These are phyloP conservation scores for Coenonympha arcania DNA, from an alignment of 2,888 invertebrate genomes.

Conservation along the genomic window DNA sequence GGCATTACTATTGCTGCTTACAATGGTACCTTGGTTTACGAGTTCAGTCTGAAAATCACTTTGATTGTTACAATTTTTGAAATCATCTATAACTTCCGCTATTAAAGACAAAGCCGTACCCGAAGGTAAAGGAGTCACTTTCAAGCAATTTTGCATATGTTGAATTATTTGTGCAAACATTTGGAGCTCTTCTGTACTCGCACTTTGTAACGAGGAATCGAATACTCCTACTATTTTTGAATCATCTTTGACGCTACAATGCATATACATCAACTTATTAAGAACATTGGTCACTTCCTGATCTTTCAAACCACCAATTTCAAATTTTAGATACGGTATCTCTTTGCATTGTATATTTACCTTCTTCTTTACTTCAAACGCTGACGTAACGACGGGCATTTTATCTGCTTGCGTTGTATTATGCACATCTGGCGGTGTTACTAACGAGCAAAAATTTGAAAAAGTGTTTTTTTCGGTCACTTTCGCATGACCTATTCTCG, in stretches of 20 bases:
- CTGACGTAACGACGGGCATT: background rate
- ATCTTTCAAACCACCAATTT: background rate
- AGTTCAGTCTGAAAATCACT: background rate
- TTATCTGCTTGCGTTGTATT: background rate
- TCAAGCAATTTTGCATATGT: background rate
- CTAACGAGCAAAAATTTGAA: background rate
- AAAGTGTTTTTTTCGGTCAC: background rate
- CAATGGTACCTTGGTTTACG: background rate
- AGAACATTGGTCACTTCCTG: background rate
- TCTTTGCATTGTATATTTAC: background rate
- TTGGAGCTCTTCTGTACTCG: background rate
- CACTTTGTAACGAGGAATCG: too few species aligned
- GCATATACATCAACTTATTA: background rate
- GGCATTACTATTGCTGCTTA: too few species aligned
- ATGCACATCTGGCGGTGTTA: background rate
- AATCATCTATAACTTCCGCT: background rate
- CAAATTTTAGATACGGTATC: background rate
- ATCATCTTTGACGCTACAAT: background rate
- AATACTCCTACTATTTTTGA: background rate
- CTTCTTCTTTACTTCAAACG: too few species aligned
- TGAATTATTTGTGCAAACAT: background rate
- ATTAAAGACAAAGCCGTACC: background rate
- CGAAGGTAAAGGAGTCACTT: background rate
- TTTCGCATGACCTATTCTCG: background rate
- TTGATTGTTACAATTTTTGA: background rate